These are phyloP conservation scores for Tetrapedia diversipes DNA, from an alignment of 2,888 invertebrate species.

Conservation along the genomic window DNA sequence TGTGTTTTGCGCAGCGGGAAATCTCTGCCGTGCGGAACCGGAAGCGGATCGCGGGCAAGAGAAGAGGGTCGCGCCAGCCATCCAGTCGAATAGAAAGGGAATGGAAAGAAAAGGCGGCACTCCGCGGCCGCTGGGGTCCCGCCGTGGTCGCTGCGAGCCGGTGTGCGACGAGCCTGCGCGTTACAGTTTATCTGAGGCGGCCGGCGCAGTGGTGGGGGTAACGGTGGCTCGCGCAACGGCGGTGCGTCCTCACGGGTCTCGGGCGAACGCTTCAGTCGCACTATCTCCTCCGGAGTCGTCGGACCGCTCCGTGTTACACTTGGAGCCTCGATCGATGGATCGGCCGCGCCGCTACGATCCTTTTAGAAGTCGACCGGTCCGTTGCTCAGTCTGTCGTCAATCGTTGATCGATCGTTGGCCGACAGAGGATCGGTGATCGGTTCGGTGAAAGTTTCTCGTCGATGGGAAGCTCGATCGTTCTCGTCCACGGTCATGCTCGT, in stretches of 20 bases:
- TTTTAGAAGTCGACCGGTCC: constrained; percentile 37
- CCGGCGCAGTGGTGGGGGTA: constrained; percentile 51
- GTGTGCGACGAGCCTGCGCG: constrained; percentile 69
- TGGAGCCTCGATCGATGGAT: constrained; percentile 55
- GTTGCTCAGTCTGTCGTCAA: not conserved
- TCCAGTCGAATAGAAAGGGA: constrained; percentile 46
- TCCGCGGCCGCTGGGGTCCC: constrained; percentile 22
- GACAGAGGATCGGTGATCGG: not conserved
- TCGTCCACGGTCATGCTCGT: constrained; percentile 36
- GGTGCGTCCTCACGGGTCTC: constrained; percentile 74
- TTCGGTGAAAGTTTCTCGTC: constrained; percentile 14
- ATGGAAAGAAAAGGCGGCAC: constrained; percentile 41
- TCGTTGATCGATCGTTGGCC: constrained; percentile 20
- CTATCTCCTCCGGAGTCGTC: constrained; percentile 80
- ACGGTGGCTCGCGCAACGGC: constrained; percentile 37
- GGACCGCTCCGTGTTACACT: constrained; percentile 71
- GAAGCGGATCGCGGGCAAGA: constrained; percentile 36
- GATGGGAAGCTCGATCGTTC: not conserved
- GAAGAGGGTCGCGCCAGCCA: not conserved
- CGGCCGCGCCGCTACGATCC: constrained; percentile 43
- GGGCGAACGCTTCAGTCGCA: constrained; percentile 78
- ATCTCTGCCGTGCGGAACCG: constrained; percentile 56
- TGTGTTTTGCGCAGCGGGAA: constrained; percentile 34
- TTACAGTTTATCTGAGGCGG: constrained; percentile 75
- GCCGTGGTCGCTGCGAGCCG: constrained; percentile 25